Conservation (phyloP, 2,888 invertebrate genomes). For the Prostheceraeus crozeri region DNA sequence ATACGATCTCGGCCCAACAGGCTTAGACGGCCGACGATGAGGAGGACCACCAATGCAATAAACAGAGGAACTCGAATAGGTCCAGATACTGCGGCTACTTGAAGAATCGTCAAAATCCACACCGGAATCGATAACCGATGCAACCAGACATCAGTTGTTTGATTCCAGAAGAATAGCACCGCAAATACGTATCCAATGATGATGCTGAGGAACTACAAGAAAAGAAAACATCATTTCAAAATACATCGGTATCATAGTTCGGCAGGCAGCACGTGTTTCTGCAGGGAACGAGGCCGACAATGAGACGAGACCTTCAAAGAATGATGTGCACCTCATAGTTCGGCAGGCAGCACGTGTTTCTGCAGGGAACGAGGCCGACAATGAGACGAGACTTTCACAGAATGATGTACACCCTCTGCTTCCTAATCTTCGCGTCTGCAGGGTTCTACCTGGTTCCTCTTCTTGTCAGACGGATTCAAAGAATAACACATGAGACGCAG, state of each 20-base stretch:
- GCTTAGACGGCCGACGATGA: background rate
- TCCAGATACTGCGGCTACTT: conserved; percentile 68
- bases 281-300: too few species aligned
- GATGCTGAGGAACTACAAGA: conserved; percentile 65
- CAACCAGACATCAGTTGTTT: conserved; percentile 63
- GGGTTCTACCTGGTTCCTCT: too few species aligned
- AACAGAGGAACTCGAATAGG: conserved; percentile 71
- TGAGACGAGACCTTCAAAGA: too few species aligned
- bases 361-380: too few species aligned
- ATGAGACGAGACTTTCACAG: too few species aligned
- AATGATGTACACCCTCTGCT: too few species aligned
- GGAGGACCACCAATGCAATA: conserved; percentile 64
- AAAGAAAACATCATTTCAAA: conserved; percentile 15
- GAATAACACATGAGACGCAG: too few species aligned
- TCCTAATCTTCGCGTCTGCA: too few species aligned
- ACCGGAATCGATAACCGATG: conserved; percentile 62
- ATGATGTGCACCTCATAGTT: too few species aligned
- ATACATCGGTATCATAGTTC: background rate
- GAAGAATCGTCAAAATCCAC: conserved; percentile 71
- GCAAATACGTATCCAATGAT: conserved; percentile 66
- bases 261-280: too few species aligned
- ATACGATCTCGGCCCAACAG: background rate
- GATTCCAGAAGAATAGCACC: conserved; percentile 70
- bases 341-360: too few species aligned
- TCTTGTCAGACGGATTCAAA: too few species aligned